Evolutionary conservation across 2,113 vertebrate species (phyloP).

Genomic region (Cephalopterus ornatus): DNA sequence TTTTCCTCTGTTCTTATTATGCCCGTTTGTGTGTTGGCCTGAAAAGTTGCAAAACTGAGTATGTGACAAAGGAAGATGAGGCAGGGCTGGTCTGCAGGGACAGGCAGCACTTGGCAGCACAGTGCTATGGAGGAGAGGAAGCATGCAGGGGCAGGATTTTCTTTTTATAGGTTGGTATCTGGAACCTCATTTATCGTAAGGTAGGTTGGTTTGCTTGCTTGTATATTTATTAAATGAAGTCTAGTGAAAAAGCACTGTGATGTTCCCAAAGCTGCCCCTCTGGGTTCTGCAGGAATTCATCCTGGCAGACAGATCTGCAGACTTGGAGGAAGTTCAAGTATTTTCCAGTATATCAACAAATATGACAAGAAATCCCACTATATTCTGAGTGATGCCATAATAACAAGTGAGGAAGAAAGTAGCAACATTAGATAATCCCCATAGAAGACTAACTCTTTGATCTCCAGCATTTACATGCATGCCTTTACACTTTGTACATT

Average conservation of each 20-base stretch:
- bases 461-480: conserved; percentile 57
- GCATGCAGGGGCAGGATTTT: background rate
- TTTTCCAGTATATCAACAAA: conserved; percentile 45
- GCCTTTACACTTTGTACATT: conserved; percentile 39
- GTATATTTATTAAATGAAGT: background rate
- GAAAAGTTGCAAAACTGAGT: background rate
- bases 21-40: background rate
- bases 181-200: background rate
- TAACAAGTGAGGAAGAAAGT: conserved; percentile 50
- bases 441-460: conserved; percentile 63
- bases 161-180: background rate
- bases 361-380: conserved; percentile 47
- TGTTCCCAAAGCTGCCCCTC: conserved; percentile 25
- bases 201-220: background rate
- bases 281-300: conserved; percentile 26
- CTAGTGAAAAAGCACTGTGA: background rate
- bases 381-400: conserved; percentile 24
- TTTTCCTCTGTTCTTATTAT: background rate
- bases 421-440: conserved; percentile 56
- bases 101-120: background rate
- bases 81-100: background rate
- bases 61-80: background rate
- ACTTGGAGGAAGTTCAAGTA: conserved; percentile 50
- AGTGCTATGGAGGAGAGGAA: background rate
- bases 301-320: conserved; percentile 30